Conservation (phyloP, 2,113 vertebrate genomes). For the Peromyscus polionotus region DNA sequence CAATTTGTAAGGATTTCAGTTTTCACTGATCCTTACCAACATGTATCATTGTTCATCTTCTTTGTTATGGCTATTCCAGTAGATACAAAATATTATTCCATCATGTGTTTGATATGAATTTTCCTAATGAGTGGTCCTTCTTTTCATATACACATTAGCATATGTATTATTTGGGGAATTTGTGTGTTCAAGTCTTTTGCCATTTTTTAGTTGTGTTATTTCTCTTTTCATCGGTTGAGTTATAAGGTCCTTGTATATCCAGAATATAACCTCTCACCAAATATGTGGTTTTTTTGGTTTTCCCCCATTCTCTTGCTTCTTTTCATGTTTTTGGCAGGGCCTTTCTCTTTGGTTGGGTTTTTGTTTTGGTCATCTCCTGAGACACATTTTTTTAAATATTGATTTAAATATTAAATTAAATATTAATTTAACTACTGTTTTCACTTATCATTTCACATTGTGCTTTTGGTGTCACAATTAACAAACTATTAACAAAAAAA, state of each 20-base stretch:
- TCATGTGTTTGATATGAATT: neutral
- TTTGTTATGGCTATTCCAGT: neutral
- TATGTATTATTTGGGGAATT: neutral
- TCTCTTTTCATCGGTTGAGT: neutral
- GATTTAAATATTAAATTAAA: neutral
- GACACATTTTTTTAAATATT: neutral
- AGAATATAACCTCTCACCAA: neutral
- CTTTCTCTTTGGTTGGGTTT: neutral
- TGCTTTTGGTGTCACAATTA: neutral
- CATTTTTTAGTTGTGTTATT: slow-evolving; percentile 1
- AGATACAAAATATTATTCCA: neutral
- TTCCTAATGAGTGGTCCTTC: neutral
- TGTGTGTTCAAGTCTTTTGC: neutral
- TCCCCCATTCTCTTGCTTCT: neutral
- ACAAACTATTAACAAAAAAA: neutral
- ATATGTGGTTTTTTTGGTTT: neutral
- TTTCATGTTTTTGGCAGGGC: neutral
- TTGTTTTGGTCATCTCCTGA: neutral
- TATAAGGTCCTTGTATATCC: neutral
- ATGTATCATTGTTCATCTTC: neutral
- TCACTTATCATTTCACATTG: neutral
- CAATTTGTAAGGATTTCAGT: neutral
- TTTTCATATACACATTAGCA: neutral
- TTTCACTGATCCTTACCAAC: neutral
- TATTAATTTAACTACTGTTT: neutral